A percentile compares a stretch with the other conserved stretches of the same genome.
These are phyloP conservation scores for Acromyrmex echinatior DNA, from an alignment of 1,140 invertebrate species.

Conservation along the genomic window DNA sequence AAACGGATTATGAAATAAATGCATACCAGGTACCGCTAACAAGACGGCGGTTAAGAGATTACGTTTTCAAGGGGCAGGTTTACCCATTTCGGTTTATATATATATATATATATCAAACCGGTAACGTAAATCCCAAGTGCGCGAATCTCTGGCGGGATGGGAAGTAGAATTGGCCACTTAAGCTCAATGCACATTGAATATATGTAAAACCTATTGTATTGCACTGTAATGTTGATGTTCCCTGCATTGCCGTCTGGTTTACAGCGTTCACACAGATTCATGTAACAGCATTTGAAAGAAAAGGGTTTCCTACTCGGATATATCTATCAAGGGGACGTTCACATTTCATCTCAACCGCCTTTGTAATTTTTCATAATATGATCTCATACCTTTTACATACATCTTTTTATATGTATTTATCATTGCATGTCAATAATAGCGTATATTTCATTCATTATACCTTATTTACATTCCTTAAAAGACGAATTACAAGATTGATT, in stretches of 20 bases:
- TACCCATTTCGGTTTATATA: constrained; percentile 45
- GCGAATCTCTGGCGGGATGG: constrained; percentile 8
- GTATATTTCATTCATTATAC: no score
- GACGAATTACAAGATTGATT: neutral
- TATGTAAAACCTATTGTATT: constrained; percentile 24
- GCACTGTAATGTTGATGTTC: constrained; percentile 26
- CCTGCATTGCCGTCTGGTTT: constrained; percentile 21
- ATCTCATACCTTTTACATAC: no score
- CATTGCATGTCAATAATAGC: neutral
- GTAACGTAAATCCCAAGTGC: constrained; percentile 44
- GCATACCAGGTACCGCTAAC: neutral
- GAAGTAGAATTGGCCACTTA: constrained; percentile 48
- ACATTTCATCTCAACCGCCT: neutral
- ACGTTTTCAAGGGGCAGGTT: constrained; percentile 53
- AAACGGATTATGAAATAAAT: neutral
- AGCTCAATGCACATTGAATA: constrained; percentile 42
- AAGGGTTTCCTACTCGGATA: neutral
- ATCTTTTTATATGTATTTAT: neutral
- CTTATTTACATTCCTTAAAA: neutral
- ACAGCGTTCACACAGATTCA: neutral
- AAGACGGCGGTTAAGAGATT: constrained; percentile 59
- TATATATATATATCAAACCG: constrained; percentile 45
- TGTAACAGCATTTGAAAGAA: constrained; percentile 7
- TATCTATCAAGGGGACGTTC: neutral
- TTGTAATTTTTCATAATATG: neutral